Base-by-base conservation (phyloP, 2,113 vertebrate genomes). In the Pedetes capensis region DNA sequence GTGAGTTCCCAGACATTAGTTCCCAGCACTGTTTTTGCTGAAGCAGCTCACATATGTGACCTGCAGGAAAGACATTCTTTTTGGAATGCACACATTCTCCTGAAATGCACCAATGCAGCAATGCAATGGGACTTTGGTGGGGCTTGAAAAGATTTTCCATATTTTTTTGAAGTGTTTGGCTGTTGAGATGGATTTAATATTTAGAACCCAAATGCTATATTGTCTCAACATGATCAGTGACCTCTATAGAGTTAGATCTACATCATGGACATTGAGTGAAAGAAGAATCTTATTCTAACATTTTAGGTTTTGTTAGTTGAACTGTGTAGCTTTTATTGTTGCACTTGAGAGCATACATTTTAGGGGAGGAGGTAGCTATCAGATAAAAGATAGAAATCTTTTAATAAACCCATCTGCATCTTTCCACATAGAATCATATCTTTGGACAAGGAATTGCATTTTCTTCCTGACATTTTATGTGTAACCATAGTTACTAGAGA, bases 401-500 rank as follows among this genome's bases (percentile, higher is more conserved):
- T 79, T 85, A 82, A 82, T 64, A 89, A 71, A 74, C 14, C 42
- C n/a, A 55, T 71, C 10, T 75, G 78, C 78, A 69, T 76, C 51
- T 87, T 82, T 92, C 79, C 34, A n/a, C 18, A 22, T 23, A 49
- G 55, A 78, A 63, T 42, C 76, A 68, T 34, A 83, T 72, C 61
- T 93, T 76, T 87, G 29, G 12, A 63, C 49, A 69, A 69, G 25
- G 14, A 79, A 87, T 87, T 75, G 7, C 12, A 55, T 96, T 88
- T 93, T 71, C 23, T 86, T 88, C 27, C 34, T 96, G 53, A n/a
- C 44, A n/a, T 39, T 66, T 88, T 86, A 8, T 86, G 22, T 96
- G 91, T 84, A 83, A 32, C 85, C 57, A 63, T 92, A 95, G 72
- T 93, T 85, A 92, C 71, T 63, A 75, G 79, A 93, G 64, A 66